These are phyloP conservation scores for Ferdinandea cuprea DNA, from an alignment of 2,888 invertebrate genomes.

Conservation along the genomic window DNA sequence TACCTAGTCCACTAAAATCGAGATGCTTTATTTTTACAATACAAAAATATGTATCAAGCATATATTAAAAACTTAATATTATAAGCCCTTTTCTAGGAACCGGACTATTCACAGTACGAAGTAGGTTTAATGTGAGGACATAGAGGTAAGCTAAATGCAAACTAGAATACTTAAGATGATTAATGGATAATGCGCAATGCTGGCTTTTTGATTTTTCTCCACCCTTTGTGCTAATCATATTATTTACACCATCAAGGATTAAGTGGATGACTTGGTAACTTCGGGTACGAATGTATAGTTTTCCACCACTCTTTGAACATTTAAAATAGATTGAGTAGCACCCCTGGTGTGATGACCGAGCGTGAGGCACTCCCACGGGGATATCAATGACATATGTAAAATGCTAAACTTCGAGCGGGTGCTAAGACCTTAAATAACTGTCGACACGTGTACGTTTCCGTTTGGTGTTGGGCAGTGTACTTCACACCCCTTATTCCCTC, in stretches of 20 bases:
- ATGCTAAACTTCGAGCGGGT: slow-evolving; percentile 81
- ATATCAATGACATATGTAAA: slow-evolving; percentile 84
- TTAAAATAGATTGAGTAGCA: slow-evolving; percentile 27
- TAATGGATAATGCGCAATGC: slow-evolving; percentile 62
- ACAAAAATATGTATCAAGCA: slow-evolving; percentile 2
- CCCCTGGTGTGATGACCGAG: slow-evolving; percentile 76
- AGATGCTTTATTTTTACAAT: slow-evolving; percentile 21
- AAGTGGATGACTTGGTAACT: slow-evolving; percentile 81
- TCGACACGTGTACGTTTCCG: slow-evolving; percentile 79
- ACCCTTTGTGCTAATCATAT: slow-evolving; percentile 82
- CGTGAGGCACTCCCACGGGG: slow-evolving; percentile 82
- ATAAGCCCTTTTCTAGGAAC: slow-evolving; percentile 37
- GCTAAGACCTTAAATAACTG: slow-evolving; percentile 81
- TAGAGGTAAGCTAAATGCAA: slow-evolving; percentile 17
- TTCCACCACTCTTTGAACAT: slow-evolving; percentile 64
- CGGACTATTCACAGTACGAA: slow-evolving; percentile 38
- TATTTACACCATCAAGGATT: slow-evolving; percentile 83
- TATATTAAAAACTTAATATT: slow-evolving; percentile 25
- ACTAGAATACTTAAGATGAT: slow-evolving; percentile 59
- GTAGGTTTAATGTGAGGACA: slow-evolving; percentile 17
- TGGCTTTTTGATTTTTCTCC: slow-evolving; percentile 53
- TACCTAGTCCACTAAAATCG: slow-evolving; percentile 33
- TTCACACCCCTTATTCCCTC: slow-evolving; percentile 58
- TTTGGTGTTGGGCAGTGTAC: slow-evolving; percentile 55
- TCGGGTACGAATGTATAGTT: slow-evolving; percentile 66